Evolutionary conservation across 2,113 vertebrate genomes (phyloP), one percentile per base, ranked within the genome.

Genomic region (Micromys minutus): DNA sequence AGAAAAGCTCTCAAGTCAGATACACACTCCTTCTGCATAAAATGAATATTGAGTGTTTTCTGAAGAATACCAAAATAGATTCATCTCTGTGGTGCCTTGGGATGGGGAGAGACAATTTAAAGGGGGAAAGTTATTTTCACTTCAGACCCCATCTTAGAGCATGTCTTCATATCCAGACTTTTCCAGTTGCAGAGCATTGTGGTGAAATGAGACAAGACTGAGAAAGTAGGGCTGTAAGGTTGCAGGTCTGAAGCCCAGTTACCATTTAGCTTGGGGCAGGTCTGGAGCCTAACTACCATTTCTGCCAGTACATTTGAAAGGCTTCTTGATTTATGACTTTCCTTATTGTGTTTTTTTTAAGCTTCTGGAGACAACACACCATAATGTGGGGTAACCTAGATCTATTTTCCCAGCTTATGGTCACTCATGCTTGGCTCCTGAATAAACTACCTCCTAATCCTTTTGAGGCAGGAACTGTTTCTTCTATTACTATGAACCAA

Each of bases 1-100:
- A 89, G 65, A 52, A 47, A 39, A 57, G 81, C 89, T 59, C 72
- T 77, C 74, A 85, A 74, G 81, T 21, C 61, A 57, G 22, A 59
- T 47, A 52, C 21, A 71, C 21, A 77, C 89, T 94, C 88, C 52
- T 50, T 93, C 91, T 92, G 93, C 8, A 75, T 2, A 80, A 69
- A 7, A 81, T 17, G 31, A 92, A n/a, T 72, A 55, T 7, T 95
- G 67, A 4, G 29, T 75, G 47, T 85, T 95, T 87, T 89, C 87
- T 87, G 47, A 93, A 42, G 79, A 93, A 89, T 3, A 89, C 59
- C 45, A 59, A 75, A 59, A 63, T 3, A 29, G n/a, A 84, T 93
- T 39, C 47, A 31, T 71, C 47, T 93, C 79, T 26, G 57, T 29
- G 1, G 65, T 71, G 57, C 34, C 17, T 67, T 5, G 50, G 71